These are phyloP conservation scores for Camelus bactrianus DNA, from an alignment of 2,113 vertebrate genomes.

Conservation along the genomic window DNA sequence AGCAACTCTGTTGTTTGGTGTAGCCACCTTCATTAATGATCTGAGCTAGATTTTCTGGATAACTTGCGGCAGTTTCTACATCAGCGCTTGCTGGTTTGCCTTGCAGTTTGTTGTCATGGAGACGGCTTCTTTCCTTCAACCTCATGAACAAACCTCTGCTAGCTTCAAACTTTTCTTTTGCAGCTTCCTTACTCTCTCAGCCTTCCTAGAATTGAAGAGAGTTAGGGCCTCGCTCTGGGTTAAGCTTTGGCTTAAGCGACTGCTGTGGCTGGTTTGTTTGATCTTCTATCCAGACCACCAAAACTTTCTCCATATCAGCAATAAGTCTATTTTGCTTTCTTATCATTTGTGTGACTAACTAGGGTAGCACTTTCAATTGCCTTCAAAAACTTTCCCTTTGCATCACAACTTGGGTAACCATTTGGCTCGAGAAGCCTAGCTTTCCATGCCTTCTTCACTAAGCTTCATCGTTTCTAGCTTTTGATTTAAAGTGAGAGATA, in stretches of 20 bases:
- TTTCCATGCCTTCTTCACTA: neutral
- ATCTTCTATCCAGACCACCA: neutral
- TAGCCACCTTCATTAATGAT: neutral
- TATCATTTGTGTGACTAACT: neutral
- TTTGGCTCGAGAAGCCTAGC: neutral
- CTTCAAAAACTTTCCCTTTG: neutral
- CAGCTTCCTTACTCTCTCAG: neutral
- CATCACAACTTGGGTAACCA: neutral
- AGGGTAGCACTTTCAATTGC: neutral
- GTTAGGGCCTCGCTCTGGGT: neutral
- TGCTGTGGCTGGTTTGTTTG: rapidly evolving
- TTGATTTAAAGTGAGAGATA: neutral
- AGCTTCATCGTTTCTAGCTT: neutral
- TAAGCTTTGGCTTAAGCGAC: neutral
- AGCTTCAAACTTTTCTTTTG: neutral
- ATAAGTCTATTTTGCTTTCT: neutral
- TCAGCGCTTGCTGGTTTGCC: neutral
- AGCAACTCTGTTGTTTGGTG: neutral
- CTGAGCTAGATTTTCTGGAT: neutral
- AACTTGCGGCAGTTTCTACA: neutral
- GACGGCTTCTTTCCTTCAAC: neutral
- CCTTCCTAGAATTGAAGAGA: neutral
- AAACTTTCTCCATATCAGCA: neutral
- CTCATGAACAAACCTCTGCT: neutral
- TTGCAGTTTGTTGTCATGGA: neutral